Evolutionary conservation across 64 coral and sea anemone genomes (phyloP), one percentile per base, ranked within the genome.

Genomic region (Acropora yongei): DNA sequence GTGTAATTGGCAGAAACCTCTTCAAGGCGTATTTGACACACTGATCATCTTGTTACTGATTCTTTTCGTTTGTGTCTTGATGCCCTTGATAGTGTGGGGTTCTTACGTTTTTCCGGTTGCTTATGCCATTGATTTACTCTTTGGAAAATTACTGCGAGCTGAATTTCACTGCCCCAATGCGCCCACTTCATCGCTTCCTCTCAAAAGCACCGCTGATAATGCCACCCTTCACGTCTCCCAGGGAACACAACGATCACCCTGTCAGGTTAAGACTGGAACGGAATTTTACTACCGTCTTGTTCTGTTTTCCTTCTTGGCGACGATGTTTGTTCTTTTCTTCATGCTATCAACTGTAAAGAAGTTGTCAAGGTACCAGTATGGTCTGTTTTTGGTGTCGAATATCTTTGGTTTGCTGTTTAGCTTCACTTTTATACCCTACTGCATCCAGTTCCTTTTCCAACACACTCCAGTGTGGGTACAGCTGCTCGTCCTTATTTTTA

Each of bases 371-470:
- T 49, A 44, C 13, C 18, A 17, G 8, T 5, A 8, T 45, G 1
- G 10, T 1, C 18, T 71, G 1, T 30, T 48, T 44, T 71, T 71
- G 7, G 2, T 85, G 18, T 85, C 63, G 3, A 41, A 5, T 45
- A 14, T 67, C 16, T 17, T 11, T 5, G 82, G 82, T 30, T n/a
- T 71, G 3, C 3, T 71, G 10, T 12, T 85, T 10, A 60, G 58
- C 14, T 84, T 84, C 40, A 84, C 80, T 8, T 89, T 77, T 43
- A 76, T 94, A 0, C 92, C 92, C 5, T 94, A 50, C 57, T 84
- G 68, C 47, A 65, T 94, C 20, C 47, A 85, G 10, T 82, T 83
- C 57, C 89, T 94, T 45, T 72, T 94, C 16, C 49, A 88, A 0
- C 13, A 41, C 44, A 90, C 92, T 4, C 92, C 92, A 4, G 1